Percentiles rank a stretch among this genome's conserved stretches.
phyloP scores from a whole-genome alignment of 2,888 invertebrate species.

The Taenaris catops region DNA sequence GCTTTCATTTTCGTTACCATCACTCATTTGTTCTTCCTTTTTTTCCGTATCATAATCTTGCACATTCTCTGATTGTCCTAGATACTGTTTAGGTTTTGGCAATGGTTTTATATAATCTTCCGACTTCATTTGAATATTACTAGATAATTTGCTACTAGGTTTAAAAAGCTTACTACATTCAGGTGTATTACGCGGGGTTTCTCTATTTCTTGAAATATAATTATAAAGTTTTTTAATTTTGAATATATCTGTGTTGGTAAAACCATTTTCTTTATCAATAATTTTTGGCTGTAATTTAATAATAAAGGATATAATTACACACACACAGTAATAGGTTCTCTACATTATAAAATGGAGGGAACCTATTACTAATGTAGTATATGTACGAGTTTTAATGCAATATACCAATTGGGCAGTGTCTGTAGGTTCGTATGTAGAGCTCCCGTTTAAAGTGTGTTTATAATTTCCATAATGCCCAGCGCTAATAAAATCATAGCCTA shows the following conservation, averaged over 20 bases:
- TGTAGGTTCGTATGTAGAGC: conserved; percentile 39
- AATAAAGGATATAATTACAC: not conserved
- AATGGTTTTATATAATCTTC: conserved; percentile 26
- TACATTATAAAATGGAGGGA: too few species aligned
- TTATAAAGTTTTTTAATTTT: conserved; percentile 55
- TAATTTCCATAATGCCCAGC: conserved; percentile 47
- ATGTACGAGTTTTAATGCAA: too few species aligned
- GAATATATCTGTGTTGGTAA: conserved; percentile 37
- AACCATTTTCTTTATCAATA: conserved; percentile 22
- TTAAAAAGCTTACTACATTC: conserved; percentile 45
- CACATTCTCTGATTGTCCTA: not conserved
- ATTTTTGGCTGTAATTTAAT: conserved; percentile 6
- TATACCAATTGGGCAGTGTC: conserved; percentile 21
- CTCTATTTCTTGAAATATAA: conserved; percentile 33
- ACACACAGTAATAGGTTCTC: too few species aligned
- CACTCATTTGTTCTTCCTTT: conserved; percentile 3
- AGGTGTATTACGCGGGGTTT: conserved; percentile 23
- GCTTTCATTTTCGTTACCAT: conserved; percentile 5
- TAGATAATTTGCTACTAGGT: conserved; percentile 31
- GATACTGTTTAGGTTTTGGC: conserved; percentile 38
- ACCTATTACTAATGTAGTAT: too few species aligned
- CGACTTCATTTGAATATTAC: conserved; percentile 13
- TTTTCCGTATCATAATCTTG: not conserved
- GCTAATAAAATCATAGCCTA: conserved; percentile 47
- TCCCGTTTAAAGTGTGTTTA: conserved; percentile 45